Base-by-base conservation (phyloP, 92 coral and sea anemone species). In the Ricordea florida region DNA sequence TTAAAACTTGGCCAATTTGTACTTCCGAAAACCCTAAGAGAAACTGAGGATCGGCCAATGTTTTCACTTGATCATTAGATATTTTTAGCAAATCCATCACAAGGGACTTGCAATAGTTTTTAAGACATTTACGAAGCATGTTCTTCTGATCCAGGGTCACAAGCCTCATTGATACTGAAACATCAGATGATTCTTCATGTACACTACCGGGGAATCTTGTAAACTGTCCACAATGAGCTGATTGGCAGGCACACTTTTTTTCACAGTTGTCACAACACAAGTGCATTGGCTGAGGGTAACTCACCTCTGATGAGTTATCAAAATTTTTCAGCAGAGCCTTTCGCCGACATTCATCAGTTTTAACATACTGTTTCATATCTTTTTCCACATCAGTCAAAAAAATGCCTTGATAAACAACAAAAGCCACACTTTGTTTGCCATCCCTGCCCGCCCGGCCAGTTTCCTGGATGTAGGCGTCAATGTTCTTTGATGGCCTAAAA, bases 391-490 rank as follows among this genome's bases (percentile, higher is more conserved):
- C 84, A 24, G n/a, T 66, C 1, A 76, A 51, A 79, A 65, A 8
- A 6, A 83, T 20, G 40, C 88, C 79, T 22, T 83, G 62, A 11
- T 65, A 83, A 2, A 83, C 17, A 2, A 83, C 21, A 41, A 37
- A 74, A 6, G 85, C 85, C 1, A 76, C 55, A 58, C 92, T 86
- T 37, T 26, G 82, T 15, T 37, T n/a, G 5, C 90, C 90, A 79
- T 86, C 92, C 41, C 87, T 43, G 1, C 92, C 87, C 22, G 87
- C 81, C 27, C 92, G 23, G 3, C 97, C 92, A 52, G 74, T 73
- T 43, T 87, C 88, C 69, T 91, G 85, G 0, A 91, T 62, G 66
- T 78, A 87, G 0, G 85, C 34, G 18, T 82, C 87, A 10, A 86
- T 32, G 53, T 66, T 73, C 43, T 82, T 86, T 3, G 89, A 56